These are phyloP conservation scores for Caenorhabditis tropicalis DNA, from an alignment of 1,140 invertebrate species.

Conservation along the genomic window DNA sequence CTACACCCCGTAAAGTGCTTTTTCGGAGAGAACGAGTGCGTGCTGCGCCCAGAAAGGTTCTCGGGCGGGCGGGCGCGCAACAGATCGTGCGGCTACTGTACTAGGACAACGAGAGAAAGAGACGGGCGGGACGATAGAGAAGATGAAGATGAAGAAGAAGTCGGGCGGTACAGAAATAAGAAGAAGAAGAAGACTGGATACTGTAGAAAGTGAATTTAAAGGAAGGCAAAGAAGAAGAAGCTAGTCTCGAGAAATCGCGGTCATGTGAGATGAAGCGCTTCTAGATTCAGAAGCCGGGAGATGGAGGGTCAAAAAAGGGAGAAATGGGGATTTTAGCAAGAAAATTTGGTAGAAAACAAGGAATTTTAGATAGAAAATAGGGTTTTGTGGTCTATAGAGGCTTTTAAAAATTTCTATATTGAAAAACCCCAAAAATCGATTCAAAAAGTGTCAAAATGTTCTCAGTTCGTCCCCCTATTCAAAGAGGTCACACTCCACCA, in stretches of 20 bases:
- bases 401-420: too few species aligned
- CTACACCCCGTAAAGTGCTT: background rate
- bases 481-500: background rate
- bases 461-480: background rate
- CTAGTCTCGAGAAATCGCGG: background rate
- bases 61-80: background rate
- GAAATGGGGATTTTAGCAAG: background rate
- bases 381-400: too few species aligned
- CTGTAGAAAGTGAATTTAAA: background rate
- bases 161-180: background rate
- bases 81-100: constrained; percentile 20
- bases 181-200: constrained; percentile 28
- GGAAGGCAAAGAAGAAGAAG: background rate
- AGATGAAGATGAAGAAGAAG: background rate
- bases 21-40: background rate
- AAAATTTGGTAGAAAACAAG: background rate
- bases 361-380: too few species aligned
- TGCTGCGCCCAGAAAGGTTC: background rate
- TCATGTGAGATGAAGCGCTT: background rate
- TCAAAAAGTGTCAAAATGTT: background rate
- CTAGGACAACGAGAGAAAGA: background rate
- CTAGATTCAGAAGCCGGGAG: background rate
- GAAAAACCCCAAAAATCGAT: background rate
- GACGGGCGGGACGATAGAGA: background rate
- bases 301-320: background rate